phyloP scores from a whole-genome alignment of 2,113 vertebrate species.

The Mastomys coucha region DNA sequence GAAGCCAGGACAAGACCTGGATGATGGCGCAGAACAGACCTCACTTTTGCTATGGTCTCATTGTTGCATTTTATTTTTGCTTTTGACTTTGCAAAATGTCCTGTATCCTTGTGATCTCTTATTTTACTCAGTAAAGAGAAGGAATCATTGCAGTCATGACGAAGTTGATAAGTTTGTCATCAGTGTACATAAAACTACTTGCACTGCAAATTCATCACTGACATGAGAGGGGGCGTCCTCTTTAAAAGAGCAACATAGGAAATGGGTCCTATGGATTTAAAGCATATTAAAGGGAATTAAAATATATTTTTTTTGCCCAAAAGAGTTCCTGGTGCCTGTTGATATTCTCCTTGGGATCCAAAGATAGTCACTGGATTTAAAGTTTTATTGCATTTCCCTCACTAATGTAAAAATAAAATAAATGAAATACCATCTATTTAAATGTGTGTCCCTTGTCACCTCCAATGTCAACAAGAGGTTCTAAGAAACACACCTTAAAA shows the following conservation, averaged over 20 bases:
- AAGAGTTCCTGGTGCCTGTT: constrained; percentile 21
- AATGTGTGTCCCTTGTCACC: constrained; percentile 38
- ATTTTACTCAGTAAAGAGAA: not conserved
- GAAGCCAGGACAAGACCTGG: not conserved
- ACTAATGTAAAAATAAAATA: constrained; percentile 59
- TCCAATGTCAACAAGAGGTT: constrained; percentile 29
- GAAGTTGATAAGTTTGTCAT: not conserved
- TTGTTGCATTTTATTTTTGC: not conserved
- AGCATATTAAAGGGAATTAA: not conserved
- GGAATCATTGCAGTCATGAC: not conserved
- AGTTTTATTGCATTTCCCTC: constrained; percentile 61
- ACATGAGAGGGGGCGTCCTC: not conserved
- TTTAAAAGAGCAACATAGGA: constrained; percentile 15
- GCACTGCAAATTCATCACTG: not conserved
- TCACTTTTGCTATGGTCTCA: too few species aligned
- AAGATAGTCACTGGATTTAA: constrained; percentile 41
- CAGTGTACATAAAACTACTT: not conserved
- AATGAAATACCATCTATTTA: constrained; percentile 52
- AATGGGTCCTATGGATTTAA: constrained; percentile 24
- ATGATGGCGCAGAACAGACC: not conserved
- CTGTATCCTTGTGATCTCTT: not conserved
- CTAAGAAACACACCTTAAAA: constrained; percentile 49
- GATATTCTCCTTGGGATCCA: not conserved
- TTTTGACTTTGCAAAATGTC: not conserved
- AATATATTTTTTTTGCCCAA: not conserved